phyloP scores from a whole-genome alignment of 2,888 invertebrate species.

The Flabesymbios commensalis region DNA sequence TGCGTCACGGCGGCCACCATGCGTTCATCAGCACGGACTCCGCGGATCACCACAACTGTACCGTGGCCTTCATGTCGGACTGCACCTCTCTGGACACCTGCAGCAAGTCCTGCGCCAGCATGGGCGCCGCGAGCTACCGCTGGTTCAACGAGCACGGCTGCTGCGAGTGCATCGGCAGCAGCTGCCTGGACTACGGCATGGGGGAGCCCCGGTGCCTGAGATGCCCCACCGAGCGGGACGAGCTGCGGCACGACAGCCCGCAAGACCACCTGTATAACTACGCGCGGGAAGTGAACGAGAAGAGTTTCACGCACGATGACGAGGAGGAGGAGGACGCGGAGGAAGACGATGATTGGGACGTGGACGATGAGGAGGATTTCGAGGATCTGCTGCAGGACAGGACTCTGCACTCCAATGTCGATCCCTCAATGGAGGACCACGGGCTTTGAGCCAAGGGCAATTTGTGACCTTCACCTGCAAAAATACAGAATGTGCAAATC shows the following conservation, averaged over 20 bases:
- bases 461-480: too few species aligned
- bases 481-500: too few species aligned
- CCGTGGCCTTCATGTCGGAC: conserved; percentile 86
- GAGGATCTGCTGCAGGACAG: too few species aligned
- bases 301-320: background rate
- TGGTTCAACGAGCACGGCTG: conserved; percentile 92
- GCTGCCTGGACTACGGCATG: conserved; percentile 84
- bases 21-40: conserved; percentile 9
- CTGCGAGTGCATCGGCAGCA: conserved; percentile 88
- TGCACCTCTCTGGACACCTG: conserved; percentile 90
- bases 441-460: too few species aligned
- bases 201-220: conserved; percentile 21
- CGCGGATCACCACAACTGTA: conserved; percentile 73
- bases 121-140: conserved; percentile 80
- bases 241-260: conserved; percentile 11
- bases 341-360: conserved; percentile 18
- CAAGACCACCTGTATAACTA: conserved; percentile 17
- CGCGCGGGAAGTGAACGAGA: background rate
- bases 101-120: conserved; percentile 76
- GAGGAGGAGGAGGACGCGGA: conserved; percentile 15
- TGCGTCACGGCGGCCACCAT: conserved; percentile 21
- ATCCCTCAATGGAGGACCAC: too few species aligned
- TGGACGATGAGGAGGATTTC: too few species aligned
- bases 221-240: conserved; percentile 17
- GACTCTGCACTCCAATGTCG: too few species aligned